Conservation (phyloP, 1,140 invertebrate species). For the Gonatopus flavifemur region DNA sequence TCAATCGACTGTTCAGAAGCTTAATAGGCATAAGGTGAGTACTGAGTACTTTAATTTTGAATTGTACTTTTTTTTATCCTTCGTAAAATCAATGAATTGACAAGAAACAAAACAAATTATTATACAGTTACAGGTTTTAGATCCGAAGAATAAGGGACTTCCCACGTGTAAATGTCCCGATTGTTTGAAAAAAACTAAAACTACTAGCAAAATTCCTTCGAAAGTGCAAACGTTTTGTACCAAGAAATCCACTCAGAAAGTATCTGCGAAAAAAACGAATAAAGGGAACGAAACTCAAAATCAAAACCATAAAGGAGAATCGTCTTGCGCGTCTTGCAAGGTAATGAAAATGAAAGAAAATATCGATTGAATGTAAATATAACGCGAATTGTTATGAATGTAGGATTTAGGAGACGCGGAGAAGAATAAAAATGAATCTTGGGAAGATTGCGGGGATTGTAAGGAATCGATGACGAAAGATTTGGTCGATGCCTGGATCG, state of each 20-base stretch:
- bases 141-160: slow-evolving; percentile 52
- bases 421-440: slow-evolving; percentile 22
- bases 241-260: slow-evolving; percentile 29
- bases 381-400: neutral
- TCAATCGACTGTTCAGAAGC: slow-evolving; percentile 40
- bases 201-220: slow-evolving; percentile 22
- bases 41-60: no score
- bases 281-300: slow-evolving; percentile 18
- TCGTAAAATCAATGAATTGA: no score
- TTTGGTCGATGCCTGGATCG: slow-evolving; percentile 45
- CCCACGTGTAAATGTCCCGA: slow-evolving; percentile 50
- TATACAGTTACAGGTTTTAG: slow-evolving; percentile 49
- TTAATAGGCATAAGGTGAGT: slow-evolving; percentile 49
- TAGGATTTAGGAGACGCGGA: slow-evolving; percentile 29
- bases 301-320: slow-evolving; percentile 18
- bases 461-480: slow-evolving; percentile 33
- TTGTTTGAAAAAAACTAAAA: slow-evolving; percentile 43
- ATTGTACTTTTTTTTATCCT: no score
- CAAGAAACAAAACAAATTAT: no score
- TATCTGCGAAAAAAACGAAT: slow-evolving; percentile 20
- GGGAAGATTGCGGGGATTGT: slow-evolving; percentile 24
- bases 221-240: slow-evolving; percentile 23
- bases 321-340: slow-evolving; percentile 29
- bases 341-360: no score
- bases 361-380: no score